Conservation (phyloP, 2,113 vertebrate species). For the Dryoscopus gambensis region DNA sequence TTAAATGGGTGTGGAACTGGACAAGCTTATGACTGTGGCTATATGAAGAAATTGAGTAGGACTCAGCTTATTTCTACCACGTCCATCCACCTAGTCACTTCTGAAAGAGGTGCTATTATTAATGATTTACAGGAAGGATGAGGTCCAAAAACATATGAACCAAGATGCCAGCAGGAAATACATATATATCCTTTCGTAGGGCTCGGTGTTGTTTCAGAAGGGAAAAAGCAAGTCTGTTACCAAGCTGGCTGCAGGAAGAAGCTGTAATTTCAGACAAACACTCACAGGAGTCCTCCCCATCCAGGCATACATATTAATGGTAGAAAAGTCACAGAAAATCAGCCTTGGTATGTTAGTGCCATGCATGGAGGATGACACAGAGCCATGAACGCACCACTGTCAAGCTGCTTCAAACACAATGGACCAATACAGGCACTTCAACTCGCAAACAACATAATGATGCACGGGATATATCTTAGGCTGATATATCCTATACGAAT, state of each 20-base stretch:
- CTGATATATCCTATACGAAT: neutral
- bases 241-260: neutral
- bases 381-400: neutral
- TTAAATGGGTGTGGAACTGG: neutral
- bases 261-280: neutral
- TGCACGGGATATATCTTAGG: neutral
- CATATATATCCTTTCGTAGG: neutral
- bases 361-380: neutral
- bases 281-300: neutral
- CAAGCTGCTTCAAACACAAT: neutral
- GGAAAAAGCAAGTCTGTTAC: neutral
- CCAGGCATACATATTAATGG: neutral
- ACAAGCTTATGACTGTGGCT: neutral
- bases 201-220: neutral
- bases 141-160: neutral
- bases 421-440: neutral
- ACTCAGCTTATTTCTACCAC: neutral
- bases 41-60: neutral
- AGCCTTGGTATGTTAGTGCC: rapidly evolving
- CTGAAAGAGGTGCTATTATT: neutral
- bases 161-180: neutral
- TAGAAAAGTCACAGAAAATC: neutral
- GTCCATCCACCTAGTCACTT: neutral
- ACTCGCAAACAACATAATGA: neutral
- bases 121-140: neutral